Conservation (phyloP, 1,140 invertebrate genomes). For the Thaumatotibia leucotreta region DNA sequence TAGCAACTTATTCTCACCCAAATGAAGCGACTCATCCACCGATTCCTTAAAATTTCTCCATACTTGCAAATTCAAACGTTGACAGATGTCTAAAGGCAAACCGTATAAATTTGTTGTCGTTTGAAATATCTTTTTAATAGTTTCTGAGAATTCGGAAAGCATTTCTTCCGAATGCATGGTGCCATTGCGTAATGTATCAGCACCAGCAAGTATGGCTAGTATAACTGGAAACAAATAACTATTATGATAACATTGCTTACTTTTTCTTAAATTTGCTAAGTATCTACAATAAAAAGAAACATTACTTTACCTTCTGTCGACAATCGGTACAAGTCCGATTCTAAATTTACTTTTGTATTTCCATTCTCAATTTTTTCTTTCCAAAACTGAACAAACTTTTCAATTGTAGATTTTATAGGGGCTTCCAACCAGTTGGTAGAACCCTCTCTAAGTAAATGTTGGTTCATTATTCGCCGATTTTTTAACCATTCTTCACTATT, state of each 20-base stretch:
- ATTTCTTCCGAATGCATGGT: slow-evolving; percentile 56
- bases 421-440: slow-evolving; percentile 62
- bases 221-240: slow-evolving; percentile 77
- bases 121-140: slow-evolving; percentile 85
- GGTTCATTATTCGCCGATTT: slow-evolving; percentile 84
- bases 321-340: slow-evolving; percentile 84
- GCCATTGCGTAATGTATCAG: slow-evolving; percentile 48
- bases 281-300: too few species aligned
- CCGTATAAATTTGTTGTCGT: slow-evolving; percentile 83
- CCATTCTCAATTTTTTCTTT: slow-evolving; percentile 36
- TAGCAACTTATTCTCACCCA: slow-evolving; percentile 62
- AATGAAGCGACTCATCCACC: slow-evolving; percentile 79
- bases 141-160: slow-evolving; percentile 78
- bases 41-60: slow-evolving; percentile 86
- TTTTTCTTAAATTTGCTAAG: too few species aligned
- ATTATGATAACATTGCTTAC: too few species aligned
- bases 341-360: slow-evolving; percentile 73
- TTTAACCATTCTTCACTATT: slow-evolving; percentile 87
- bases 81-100: slow-evolving; percentile 81
- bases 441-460: slow-evolving; percentile 80
- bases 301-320: slow-evolving; percentile 82
- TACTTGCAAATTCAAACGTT: slow-evolving; percentile 78
- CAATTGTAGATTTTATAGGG: slow-evolving; percentile 74
- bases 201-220: slow-evolving; percentile 83
- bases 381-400: slow-evolving; percentile 71